Conservation (phyloP, 30 jellyfish, hydroid and myxozoan genomes). For the Hydractinia echinata region DNA sequence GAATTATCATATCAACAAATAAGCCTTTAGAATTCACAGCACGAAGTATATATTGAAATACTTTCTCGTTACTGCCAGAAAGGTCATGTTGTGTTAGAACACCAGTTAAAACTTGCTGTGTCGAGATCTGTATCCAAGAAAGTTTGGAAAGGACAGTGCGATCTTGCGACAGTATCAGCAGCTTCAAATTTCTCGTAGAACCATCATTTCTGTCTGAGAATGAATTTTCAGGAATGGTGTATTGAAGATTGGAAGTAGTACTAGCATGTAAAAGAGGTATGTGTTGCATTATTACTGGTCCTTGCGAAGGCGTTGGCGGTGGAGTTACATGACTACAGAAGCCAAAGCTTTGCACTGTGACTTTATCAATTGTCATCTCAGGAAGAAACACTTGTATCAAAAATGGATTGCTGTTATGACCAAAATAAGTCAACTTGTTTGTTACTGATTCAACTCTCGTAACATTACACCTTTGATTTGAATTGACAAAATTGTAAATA, state of each 20-base stretch:
- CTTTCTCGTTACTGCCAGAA: not conserved
- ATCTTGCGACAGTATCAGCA: not conserved
- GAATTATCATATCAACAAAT: not conserved
- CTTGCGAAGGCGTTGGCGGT: not conserved
- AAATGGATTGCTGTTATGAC: not conserved
- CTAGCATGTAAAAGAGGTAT: constrained; percentile 3
- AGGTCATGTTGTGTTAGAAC: not conserved
- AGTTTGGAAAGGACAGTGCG: not conserved
- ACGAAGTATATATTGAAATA: not conserved
- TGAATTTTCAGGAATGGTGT: not conserved
- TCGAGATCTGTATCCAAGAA: not conserved
- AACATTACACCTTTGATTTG: not conserved
- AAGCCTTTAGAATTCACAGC: constrained; percentile 8
- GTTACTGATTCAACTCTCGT: not conserved
- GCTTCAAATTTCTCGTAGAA: not conserved
- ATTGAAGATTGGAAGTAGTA: not conserved
- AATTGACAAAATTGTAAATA: not conserved
- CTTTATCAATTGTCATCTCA: not conserved
- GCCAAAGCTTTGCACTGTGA: not conserved
- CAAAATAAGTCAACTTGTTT: not conserved
- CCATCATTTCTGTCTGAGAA: constrained; percentile 27
- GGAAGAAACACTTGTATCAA: constrained; percentile 1
- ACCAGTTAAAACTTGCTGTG: not conserved
- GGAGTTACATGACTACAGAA: constrained; percentile 3
- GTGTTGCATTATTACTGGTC: not conserved